Percentiles rank a stretch among this genome's conserved stretches.
Conservation (phyloP, 2,113 vertebrate genomes). For the Cynocephalus volans region DNA sequence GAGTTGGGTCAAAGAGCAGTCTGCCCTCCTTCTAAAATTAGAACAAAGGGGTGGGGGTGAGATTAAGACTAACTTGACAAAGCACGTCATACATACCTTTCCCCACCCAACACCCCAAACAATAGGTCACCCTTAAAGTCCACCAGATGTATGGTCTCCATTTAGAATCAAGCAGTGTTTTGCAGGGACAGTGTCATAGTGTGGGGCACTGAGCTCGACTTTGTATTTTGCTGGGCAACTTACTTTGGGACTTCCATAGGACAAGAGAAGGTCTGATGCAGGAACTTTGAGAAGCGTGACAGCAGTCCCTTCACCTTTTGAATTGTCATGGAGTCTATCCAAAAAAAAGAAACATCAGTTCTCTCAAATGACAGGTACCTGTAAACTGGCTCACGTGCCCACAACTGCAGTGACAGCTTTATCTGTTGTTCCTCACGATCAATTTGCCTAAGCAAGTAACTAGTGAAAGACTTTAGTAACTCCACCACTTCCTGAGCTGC, state of each 20-base stretch:
- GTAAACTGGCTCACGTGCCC: not conserved
- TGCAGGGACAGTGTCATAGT: rapidly evolving
- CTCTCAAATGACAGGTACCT: not conserved
- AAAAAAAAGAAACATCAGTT: slow-evolving; percentile 45
- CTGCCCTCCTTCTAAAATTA: not conserved
- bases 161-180: not conserved
- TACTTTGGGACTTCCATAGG: slow-evolving; percentile 94
- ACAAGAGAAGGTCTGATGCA: slow-evolving; percentile 91
- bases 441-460: not conserved
- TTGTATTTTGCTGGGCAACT: slow-evolving; percentile 73
- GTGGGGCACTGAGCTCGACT: not conserved
- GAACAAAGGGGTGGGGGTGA: not conserved
- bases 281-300: slow-evolving; percentile 94
- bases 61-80: not conserved
- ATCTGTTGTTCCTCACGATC: too few species aligned
- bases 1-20: not conserved
- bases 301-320: slow-evolving; percentile 96
- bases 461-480: not conserved
- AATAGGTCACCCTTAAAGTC: not conserved
- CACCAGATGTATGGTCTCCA: not conserved
- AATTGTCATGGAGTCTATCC: slow-evolving; percentile 94
- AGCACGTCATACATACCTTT: not conserved
- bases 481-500: not conserved
- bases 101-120: not conserved
- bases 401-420: not conserved